Percentiles rank a stretch among this genome's conserved stretches.
These are phyloP conservation scores for Tetramorium bicarinatum DNA, from an alignment of 2,888 invertebrate genomes.

Conservation along the genomic window DNA sequence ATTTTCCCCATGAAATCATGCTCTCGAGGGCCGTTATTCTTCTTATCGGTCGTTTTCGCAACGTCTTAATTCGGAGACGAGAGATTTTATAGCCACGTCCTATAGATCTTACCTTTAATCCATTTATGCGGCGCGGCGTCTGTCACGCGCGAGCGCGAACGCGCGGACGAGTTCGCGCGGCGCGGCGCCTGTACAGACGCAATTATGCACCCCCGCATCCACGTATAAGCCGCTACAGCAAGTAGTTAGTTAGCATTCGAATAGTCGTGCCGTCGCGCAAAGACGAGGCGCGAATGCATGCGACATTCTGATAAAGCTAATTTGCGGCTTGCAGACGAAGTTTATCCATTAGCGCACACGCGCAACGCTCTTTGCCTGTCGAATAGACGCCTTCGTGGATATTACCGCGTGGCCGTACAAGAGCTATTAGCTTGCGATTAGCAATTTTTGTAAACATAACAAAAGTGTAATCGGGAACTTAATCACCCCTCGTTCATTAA, in stretches of 20 bases:
- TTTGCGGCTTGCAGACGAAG: conserved; percentile 51
- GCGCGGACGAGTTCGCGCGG: conserved; percentile 49
- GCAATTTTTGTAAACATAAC: conserved; percentile 1
- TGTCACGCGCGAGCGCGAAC: conserved; percentile 42
- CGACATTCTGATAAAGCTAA: conserved; percentile 56
- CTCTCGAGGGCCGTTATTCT: conserved; percentile 51
- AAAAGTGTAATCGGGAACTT: neutral
- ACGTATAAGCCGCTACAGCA: conserved; percentile 43
- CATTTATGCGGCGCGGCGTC: conserved; percentile 52
- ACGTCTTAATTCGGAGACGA: conserved; percentile 6
- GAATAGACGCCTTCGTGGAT: conserved; percentile 33
- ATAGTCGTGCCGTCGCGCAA: conserved; percentile 54
- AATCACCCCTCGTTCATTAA: neutral
- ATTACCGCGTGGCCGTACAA: conserved; percentile 10
- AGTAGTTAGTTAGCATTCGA: conserved; percentile 66
- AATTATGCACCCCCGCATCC: conserved; percentile 60
- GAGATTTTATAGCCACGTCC: conserved; percentile 66
- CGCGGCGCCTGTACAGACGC: conserved; percentile 51
- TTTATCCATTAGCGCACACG: conserved; percentile 51
- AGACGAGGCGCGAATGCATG: conserved; percentile 40
- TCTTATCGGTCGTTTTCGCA: conserved; percentile 51
- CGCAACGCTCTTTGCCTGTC: conserved; percentile 28
- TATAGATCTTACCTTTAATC: conserved; percentile 56
- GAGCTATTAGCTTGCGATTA: conserved; percentile 1
- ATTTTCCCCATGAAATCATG: conserved; percentile 33